Conservation (phyloP, 2,888 invertebrate species). For the Hypsopygia costalis region DNA sequence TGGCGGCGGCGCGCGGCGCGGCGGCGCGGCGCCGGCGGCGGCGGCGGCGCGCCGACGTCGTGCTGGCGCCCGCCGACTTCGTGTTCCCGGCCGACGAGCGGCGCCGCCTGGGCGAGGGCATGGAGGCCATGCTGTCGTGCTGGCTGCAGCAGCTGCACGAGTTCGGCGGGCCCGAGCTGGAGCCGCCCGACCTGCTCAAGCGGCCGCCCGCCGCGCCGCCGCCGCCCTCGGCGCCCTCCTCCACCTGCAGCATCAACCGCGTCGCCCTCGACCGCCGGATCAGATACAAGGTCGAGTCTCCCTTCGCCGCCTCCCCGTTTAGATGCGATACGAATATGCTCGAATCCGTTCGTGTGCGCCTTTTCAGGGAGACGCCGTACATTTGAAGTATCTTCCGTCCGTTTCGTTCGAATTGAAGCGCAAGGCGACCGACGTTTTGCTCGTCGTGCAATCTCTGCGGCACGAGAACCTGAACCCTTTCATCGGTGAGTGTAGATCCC, state of each 20-base stretch:
- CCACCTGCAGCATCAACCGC: constrained; percentile 71
- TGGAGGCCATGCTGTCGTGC: constrained; percentile 92
- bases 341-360: not conserved
- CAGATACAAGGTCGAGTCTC: constrained; percentile 86
- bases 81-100: constrained; percentile 50
- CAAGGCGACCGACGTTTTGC: constrained; percentile 89
- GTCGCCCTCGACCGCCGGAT: constrained; percentile 84
- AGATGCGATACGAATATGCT: too few relatives aligned
- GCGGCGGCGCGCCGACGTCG: constrained; percentile 31
- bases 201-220: constrained; percentile 79
- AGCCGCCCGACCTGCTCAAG: constrained; percentile 91
- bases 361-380: constrained; percentile 92
- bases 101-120: constrained; percentile 82
- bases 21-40: constrained; percentile 31
- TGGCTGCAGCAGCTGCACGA: constrained; percentile 92
- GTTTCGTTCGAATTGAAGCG: constrained; percentile 86
- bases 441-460: constrained; percentile 90
- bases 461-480: constrained; percentile 96
- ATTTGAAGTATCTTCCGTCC: constrained; percentile 88
- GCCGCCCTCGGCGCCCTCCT: constrained; percentile 70
- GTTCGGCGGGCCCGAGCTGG: constrained; percentile 90
- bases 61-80: constrained; percentile 39
- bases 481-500: constrained; percentile 75
- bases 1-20: constrained; percentile 27
- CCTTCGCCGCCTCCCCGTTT: too few relatives aligned